phyloP scores from a whole-genome alignment of 2,888 invertebrate genomes.

The Allygus modestus region DNA sequence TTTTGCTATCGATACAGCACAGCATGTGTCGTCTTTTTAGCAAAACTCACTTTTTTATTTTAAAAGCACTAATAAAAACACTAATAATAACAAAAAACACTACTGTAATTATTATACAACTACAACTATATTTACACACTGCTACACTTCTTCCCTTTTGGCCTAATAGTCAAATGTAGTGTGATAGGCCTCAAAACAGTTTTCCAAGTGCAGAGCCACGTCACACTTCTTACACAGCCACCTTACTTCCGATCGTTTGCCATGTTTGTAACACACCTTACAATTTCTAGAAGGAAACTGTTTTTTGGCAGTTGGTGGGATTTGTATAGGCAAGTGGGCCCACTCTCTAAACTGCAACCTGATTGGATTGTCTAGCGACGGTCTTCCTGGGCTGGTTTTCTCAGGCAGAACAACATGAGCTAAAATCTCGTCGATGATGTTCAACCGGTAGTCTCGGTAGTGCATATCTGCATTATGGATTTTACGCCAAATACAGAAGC shows the following conservation, averaged over 20 bases:
- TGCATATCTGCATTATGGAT: slow-evolving; percentile 34
- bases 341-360: not conserved
- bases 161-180: slow-evolving; percentile 14
- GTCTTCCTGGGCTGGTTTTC: not conserved
- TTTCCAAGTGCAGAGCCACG: slow-evolving; percentile 39
- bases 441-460: slow-evolving; percentile 11
- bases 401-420: not conserved
- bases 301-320: slow-evolving; percentile 12
- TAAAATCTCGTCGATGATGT: slow-evolving; percentile 9
- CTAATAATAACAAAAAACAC: not conserved
- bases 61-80: not conserved
- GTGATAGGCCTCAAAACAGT: slow-evolving; percentile 53
- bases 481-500: slow-evolving; percentile 13
- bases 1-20: too few relatives aligned
- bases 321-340: slow-evolving; percentile 12
- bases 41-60: not conserved
- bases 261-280: slow-evolving; percentile 18
- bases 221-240: slow-evolving; percentile 44
- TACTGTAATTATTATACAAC: not conserved
- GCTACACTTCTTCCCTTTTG: slow-evolving; percentile 14
- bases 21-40: not conserved
- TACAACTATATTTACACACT: slow-evolving; percentile 3
- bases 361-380: slow-evolving; percentile 2
- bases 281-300: slow-evolving; percentile 22
- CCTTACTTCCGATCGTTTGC: slow-evolving; percentile 3